Evolutionary conservation across 2,797 vertebrate species (phyloP).

Genomic region (Monodelphis domestica): DNA sequence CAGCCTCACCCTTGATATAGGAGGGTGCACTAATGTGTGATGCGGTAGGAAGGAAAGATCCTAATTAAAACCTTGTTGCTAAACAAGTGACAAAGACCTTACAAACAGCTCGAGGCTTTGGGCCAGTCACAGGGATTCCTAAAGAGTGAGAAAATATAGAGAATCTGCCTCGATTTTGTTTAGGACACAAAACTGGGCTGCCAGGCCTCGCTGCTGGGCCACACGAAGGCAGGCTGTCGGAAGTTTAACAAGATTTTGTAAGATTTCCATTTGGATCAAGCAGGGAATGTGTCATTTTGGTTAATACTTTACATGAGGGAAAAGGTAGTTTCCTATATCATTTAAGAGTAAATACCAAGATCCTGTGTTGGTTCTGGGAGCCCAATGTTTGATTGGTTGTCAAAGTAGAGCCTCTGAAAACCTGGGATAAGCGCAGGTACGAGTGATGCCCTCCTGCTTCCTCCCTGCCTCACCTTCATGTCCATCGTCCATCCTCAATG

Average conservation of each 20-base stretch:
- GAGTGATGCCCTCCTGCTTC: neutral
- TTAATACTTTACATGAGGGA: neutral
- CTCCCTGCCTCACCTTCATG: too few species aligned
- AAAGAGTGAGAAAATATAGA: slow-evolving; percentile 75
- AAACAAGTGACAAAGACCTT: slow-evolving; percentile 83
- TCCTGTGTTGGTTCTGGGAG: neutral
- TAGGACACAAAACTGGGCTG: neutral
- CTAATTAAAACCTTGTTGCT: slow-evolving; percentile 83
- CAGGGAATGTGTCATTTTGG: slow-evolving; percentile 29
- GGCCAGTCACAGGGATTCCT: slow-evolving; percentile 69
- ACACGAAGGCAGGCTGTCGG: neutral
- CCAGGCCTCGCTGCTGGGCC: neutral
- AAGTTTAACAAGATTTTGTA: slow-evolving; percentile 22
- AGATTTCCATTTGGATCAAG: neutral
- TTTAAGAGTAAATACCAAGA: neutral
- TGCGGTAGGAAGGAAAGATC: slow-evolving; percentile 73
- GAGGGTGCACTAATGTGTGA: slow-evolving; percentile 69
- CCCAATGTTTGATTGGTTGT: neutral
- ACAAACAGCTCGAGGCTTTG: slow-evolving; percentile 76
- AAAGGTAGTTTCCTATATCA: neutral
- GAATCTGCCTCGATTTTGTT: slow-evolving; percentile 57
- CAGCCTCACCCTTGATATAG: slow-evolving; percentile 58
- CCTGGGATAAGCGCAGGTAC: neutral
- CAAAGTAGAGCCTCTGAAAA: neutral
- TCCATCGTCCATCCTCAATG: neutral